Conservation (phyloP, 2,888 invertebrate genomes). For the Nomada hirtipes region DNA sequence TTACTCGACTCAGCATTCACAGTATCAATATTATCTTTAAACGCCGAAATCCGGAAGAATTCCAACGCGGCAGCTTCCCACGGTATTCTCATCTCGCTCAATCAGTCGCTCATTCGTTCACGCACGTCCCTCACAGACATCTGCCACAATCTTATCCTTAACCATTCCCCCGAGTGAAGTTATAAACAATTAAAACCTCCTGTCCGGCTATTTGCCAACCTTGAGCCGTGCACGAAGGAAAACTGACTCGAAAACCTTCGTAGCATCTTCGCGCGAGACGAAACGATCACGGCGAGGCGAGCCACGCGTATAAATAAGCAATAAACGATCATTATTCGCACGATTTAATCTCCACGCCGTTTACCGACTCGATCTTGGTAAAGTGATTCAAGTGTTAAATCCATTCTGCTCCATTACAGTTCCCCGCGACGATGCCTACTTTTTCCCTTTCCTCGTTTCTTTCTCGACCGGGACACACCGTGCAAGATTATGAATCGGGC, state of each 20-base stretch:
- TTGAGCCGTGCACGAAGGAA: slow-evolving; percentile 14
- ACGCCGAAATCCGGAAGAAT: neutral
- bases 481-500: slow-evolving; percentile 10
- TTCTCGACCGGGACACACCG: slow-evolving; percentile 6
- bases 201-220: slow-evolving; percentile 21
- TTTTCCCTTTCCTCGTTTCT: neutral
- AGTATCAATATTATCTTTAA: neutral
- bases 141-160: neutral
- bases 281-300: neutral
- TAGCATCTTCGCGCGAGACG: neutral
- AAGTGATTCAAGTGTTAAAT: neutral
- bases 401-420: neutral
- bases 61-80: neutral
- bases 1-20: no score
- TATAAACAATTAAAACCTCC: slow-evolving; percentile 45
- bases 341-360: slow-evolving; percentile 27
- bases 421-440: neutral
- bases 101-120: slow-evolving; percentile 1
- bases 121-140: neutral
- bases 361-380: neutral
- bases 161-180: slow-evolving; percentile 10
- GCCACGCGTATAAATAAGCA: slow-evolving; percentile 26
- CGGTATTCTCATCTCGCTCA: slow-evolving; percentile 3
- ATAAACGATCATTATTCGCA: slow-evolving; percentile 39
- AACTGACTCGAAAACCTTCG: slow-evolving; percentile 21